Base-by-base conservation (phyloP, 2,797 vertebrate species). In the Pempheris klunzingeri region DNA sequence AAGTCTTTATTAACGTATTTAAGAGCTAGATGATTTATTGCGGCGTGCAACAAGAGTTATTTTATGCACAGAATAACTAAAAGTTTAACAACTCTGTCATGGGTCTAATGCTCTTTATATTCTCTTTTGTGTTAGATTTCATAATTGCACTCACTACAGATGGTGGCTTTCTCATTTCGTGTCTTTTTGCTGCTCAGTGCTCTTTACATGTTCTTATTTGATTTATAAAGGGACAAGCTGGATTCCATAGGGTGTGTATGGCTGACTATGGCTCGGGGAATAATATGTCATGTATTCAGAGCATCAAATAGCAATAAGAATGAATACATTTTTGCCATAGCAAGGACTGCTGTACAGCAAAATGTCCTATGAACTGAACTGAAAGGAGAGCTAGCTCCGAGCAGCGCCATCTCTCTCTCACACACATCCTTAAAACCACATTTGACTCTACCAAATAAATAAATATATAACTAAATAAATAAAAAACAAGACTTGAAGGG, bases 401-500 rank as follows among this genome's bases (percentile, higher is more conserved):
- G 53, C 28, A 3, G 30, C 53, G 24, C 59, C 46, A 65, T 79
- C 77, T 80, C 46, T 72, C 30, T n/a, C 18, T 78, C 72, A 54
- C 28, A 74, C 72, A 54, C 28, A 74, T 53, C 52, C 43, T 55
- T 49, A 44, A 65, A 77, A 14, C 26, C 43, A 7, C 24, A 47
- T 38, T 55, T 60, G 59, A 72, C 46, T 65, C 17, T 61, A 7
- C 47, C 60, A 41, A 63, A 64, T 69, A 66, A 58, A 57, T 55
- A 50, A 54, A 74, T 46, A 57, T 72, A 61, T 69, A 30, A 39
- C 73, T 32, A 32, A 32, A 32, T 32, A 32, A 32, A 73, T 34
- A 44, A 62, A 67, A 54, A 46, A 77, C 73, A 83, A 22, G 30
- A 65, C 49, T 55, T 80, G 24, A 61, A 70, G 53, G 49, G 28